Evolutionary conservation across 1,140 invertebrate genomes (phyloP), one percentile per base, ranked within the genome.

Genomic region (Temnothorax longispinosus): DNA sequence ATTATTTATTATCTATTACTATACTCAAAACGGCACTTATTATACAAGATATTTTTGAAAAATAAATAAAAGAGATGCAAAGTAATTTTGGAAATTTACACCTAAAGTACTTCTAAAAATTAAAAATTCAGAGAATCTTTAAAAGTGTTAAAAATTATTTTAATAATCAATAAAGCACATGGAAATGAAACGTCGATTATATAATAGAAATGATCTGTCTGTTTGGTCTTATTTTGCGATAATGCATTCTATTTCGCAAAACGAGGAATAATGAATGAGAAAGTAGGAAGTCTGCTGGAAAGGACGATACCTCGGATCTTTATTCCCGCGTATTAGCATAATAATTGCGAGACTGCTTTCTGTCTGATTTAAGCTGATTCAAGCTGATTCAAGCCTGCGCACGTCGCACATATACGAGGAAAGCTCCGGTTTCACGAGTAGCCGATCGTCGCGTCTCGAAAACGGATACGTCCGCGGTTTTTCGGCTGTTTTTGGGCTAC

Each of bases 281-380:
- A 77, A 47, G 32, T 27, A 52, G 56, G 11, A 74, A 35, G 21
- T 44, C 18, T 5, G 35, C 6, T 58, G 35, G 56, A 47, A 41
- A 21, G 62, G 56, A 74, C 27, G 52, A 60, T 72, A 52, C 67
- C 44, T 62, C 62, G 84, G 84, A 86, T 62, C 85, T 93, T 92
- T 92, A 90, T 90, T 91, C 71, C 78, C 60, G 18, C 60, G 69
- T 86, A 94, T 95, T 95, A 94, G 89, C 94, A 94, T 94, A 94
- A 94, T 94, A 94, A 95, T 95, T 93, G 92, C 81, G 81, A 18
- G 69, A 77, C 15, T 88, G 50, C 41, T 69, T 69, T 69, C 38
- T 18, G 65, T 50, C 13, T 50, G 65, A 50, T 69, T 50, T 27
- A 69, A 50, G 72, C 8, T 87, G 69, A 58, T 54, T 81, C 15